phyloP scores from a whole-genome alignment of 2,888 invertebrate genomes.

The Fabriciana adippe region DNA sequence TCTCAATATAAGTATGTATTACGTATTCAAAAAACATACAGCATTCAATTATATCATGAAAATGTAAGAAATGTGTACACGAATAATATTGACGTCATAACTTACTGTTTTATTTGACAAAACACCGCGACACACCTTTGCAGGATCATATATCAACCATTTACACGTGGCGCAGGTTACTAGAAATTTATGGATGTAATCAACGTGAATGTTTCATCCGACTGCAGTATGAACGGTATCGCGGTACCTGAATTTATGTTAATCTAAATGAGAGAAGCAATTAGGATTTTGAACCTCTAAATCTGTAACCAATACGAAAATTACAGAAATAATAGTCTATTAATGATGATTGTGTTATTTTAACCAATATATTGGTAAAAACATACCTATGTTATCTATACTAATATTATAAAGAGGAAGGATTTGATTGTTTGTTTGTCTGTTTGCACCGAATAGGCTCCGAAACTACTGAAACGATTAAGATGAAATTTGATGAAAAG shows the following conservation, averaged over 20 bases:
- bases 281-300: constrained; percentile 24
- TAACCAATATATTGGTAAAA: no score
- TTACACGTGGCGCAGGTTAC: constrained; percentile 54
- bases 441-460: no score
- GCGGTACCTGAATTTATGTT: constrained; percentile 45
- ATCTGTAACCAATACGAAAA: background rate
- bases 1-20: no score
- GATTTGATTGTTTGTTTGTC: no score
- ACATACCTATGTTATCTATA: no score
- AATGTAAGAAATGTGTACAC: background rate
- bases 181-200: constrained; percentile 63
- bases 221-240: constrained; percentile 47
- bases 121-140: constrained; percentile 52
- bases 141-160: constrained; percentile 59
- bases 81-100: constrained; percentile 4
- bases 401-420: no score
- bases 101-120: constrained; percentile 41
- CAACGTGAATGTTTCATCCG: constrained; percentile 60
- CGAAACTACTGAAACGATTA: no score
- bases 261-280: constrained; percentile 34
- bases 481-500: no score
- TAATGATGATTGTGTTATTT: background rate
- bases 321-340: background rate
- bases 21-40: background rate
- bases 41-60: background rate